A percentile compares a stretch with the other conserved stretches of the same genome.
These are phyloP conservation scores for Drosophila affinis DNA, from an alignment of 2,888 invertebrate species.

Conservation along the genomic window DNA sequence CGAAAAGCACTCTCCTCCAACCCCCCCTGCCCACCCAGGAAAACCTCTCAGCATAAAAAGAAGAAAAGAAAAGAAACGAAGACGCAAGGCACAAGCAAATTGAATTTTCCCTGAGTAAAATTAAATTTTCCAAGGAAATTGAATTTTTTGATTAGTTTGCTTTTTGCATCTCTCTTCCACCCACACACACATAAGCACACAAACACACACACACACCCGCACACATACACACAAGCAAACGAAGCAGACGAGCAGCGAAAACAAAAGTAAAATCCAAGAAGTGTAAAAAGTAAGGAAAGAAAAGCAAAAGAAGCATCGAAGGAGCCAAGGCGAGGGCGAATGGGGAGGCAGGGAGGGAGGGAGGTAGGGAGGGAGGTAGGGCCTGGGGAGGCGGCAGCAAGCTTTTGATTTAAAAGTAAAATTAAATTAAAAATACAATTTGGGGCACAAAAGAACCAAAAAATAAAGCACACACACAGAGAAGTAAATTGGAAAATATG, in stretches of 20 bases:
- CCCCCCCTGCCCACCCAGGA: slow-evolving; percentile 1
- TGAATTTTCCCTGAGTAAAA: slow-evolving; percentile 79
- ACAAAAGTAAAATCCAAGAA: slow-evolving; percentile 46
- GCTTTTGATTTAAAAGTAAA: slow-evolving; percentile 76
- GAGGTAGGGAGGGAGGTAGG: too few relatives aligned
- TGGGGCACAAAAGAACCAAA: slow-evolving; percentile 6
- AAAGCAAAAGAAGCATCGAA: slow-evolving; percentile 26
- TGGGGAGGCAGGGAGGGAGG: too few relatives aligned
- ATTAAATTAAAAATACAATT: slow-evolving; percentile 69
- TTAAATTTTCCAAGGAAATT: slow-evolving; percentile 80
- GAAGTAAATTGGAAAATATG: background rate
- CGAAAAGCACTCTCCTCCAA: slow-evolving; percentile 29
- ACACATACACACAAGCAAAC: slow-evolving; percentile 4
- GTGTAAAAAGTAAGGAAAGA: slow-evolving; percentile 32
- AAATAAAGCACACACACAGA: background rate
- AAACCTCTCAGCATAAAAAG: slow-evolving; percentile 34
- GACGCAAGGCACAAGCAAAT: slow-evolving; percentile 59
- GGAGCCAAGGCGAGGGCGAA: background rate
- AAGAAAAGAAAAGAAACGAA: slow-evolving; percentile 47
- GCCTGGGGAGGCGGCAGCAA: slow-evolving; percentile 18
- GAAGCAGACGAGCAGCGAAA: slow-evolving; percentile 24
- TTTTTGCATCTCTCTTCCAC: slow-evolving; percentile 78
- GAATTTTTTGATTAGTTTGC: slow-evolving; percentile 83
- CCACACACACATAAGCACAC: slow-evolving; percentile 42
- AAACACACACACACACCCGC: slow-evolving; percentile 23